Percentiles rank a stretch among this genome's conserved stretches.
phyloP scores from a whole-genome alignment of 2,113 vertebrate genomes.

The Tragulus kanchil region DNA sequence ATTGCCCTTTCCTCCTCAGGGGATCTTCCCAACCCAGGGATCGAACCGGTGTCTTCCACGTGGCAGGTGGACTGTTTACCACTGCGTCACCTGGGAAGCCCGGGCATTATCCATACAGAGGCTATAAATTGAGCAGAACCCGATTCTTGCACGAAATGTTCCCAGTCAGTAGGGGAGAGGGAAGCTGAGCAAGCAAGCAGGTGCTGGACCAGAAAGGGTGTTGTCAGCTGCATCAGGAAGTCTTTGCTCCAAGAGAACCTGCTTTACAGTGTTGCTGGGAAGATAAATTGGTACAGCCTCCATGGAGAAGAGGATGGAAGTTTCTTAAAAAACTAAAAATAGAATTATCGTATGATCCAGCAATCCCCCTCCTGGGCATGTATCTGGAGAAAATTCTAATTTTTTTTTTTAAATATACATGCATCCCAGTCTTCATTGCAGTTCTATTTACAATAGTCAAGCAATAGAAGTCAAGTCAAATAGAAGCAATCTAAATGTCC shows the following conservation, averaged over 20 bases:
- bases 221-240: not conserved
- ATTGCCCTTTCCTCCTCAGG: not conserved
- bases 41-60: not conserved
- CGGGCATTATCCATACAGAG: not conserved
- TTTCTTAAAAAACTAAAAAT: not conserved
- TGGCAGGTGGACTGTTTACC: not conserved
- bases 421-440: not conserved
- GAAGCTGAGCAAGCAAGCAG: not conserved
- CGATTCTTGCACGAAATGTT: not conserved
- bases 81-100: not conserved
- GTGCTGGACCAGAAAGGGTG: not conserved
- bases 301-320: not conserved
- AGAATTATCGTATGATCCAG: not conserved
- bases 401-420: not conserved
- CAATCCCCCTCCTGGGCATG: not conserved
- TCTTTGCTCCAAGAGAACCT: not conserved
- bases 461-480: not conserved
- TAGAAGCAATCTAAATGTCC: not conserved
- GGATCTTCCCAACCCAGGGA: not conserved
- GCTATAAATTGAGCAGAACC: not conserved
- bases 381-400: not conserved
- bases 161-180: not conserved
- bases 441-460: not conserved
- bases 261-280: not conserved
- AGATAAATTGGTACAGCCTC: not conserved